Evolutionary conservation across 2,113 vertebrate species (phyloP), one percentile per base, ranked within the genome.

Genomic region (Neotoma lepida): DNA sequence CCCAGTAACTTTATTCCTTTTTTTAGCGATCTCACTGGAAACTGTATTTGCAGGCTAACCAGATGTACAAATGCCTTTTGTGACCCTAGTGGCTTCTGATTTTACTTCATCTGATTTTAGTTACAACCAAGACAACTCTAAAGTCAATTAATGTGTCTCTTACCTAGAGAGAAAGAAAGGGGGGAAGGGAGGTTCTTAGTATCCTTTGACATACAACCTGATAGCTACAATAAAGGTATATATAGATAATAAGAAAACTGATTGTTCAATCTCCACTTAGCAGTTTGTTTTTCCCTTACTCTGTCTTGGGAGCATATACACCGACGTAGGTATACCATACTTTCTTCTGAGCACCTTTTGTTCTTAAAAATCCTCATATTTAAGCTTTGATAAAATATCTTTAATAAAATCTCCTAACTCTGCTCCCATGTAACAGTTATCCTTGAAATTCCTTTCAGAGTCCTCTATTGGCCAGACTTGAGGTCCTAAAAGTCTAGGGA

Each of bases 1-100:
- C 6, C n/a, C n/a, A n/a, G n/a, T n/a, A n/a, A n/a, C n/a, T n/a
- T 22, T 26, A 26, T 2, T 7, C 17, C 4, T 1, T 56, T 63
- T 63, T 63, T 26, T 9, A 28, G 73, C 4, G 10, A 14, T 74
- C 71, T 74, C 71, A 74, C 9, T 44, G 14, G 28, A 78, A 78
- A 20, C 5, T 54, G 2, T 54, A 78, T 20, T 35, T 78, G 9
- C 9, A 54, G 76, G 30, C 9, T 54, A 78, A 78, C 6, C 30
- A 54, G 15, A 78, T 78, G 17, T 44, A 78, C 18, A 78, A 35
- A 35, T 8, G 12, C 2, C 7, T 78, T 78, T 54, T 78, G 13
- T 20, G 2, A 78, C 6, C 5, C 7, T 35, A 35, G 3, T 54
- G 15, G 3, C 0, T 10, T 78, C 28, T 78, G 3, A 1, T 10